phyloP scores from a whole-genome alignment of 2,888 invertebrate genomes.

The Lamellibrachia satsuma region DNA sequence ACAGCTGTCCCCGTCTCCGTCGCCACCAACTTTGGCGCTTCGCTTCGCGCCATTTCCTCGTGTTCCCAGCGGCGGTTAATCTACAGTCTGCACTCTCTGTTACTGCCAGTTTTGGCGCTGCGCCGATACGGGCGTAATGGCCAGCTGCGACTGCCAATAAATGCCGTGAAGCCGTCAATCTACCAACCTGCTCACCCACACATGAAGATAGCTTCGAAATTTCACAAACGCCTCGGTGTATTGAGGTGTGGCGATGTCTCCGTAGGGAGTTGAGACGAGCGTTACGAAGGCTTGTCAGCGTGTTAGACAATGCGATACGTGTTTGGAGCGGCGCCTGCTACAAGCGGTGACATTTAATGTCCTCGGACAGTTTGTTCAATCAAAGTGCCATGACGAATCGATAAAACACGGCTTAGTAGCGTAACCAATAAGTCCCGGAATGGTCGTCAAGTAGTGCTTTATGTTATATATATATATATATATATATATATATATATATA shows the following conservation, averaged over 20 bases:
- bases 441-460: not conserved
- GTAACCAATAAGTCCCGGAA: not conserved
- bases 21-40: not conserved
- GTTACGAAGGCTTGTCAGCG: not conserved
- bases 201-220: no score
- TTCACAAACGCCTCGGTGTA: not conserved
- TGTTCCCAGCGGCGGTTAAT: constrained; percentile 1
- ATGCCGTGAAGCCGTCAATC: not conserved
- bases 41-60: constrained; percentile 17
- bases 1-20: not conserved
- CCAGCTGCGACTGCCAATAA: not conserved
- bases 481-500: no score
- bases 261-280: not conserved
- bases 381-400: not conserved
- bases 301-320: not conserved
- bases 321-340: not conserved
- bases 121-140: not conserved
- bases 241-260: not conserved
- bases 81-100: not conserved
- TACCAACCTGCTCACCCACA: not conserved
- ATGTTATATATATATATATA: no score
- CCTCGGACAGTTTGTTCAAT: not conserved
- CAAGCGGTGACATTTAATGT: not conserved
- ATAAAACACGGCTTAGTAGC: not conserved
- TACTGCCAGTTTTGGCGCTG: not conserved